phyloP scores from a whole-genome alignment of 2,888 invertebrate genomes.

The Gryllus longicercus region DNA sequence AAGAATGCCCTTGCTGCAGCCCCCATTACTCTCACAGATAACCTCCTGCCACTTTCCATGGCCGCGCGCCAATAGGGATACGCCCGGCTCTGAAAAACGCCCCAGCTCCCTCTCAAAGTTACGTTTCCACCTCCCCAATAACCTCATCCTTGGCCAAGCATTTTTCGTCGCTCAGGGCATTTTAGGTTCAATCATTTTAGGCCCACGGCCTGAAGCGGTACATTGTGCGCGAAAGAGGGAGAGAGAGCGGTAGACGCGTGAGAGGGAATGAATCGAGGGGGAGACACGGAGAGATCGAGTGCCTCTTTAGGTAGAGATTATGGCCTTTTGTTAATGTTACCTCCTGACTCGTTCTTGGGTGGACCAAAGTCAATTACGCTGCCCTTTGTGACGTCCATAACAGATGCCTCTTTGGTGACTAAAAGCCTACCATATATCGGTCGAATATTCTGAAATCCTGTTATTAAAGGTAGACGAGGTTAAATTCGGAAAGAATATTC shows the following conservation, averaged over 20 bases:
- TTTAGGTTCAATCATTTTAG: too few species aligned
- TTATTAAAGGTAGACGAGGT: background rate
- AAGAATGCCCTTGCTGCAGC: background rate
- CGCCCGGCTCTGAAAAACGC: background rate
- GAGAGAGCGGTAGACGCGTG: too few species aligned
- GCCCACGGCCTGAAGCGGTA: too few species aligned
- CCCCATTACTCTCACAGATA: constrained; percentile 8
- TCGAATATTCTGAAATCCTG: background rate
- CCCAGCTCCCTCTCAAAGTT: background rate
- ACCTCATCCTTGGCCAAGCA: background rate
- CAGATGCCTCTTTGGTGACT: constrained; percentile 1
- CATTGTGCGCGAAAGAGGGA: too few species aligned
- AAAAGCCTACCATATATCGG: background rate
- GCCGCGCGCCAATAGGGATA: background rate
- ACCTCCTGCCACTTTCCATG: constrained; percentile 6
- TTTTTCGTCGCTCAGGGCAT: too few species aligned
- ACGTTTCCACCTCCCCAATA: constrained; percentile 3
- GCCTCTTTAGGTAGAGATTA: background rate
- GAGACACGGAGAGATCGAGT: too few species aligned
- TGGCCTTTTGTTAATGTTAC: constrained; percentile 1
- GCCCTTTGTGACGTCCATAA: background rate
- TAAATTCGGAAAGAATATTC: too few species aligned
- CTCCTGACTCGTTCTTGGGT: background rate
- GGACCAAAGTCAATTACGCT: background rate
- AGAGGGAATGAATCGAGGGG: too few species aligned